Conservation (phyloP, 2,888 invertebrate genomes). For the Epinotia ramella region DNA sequence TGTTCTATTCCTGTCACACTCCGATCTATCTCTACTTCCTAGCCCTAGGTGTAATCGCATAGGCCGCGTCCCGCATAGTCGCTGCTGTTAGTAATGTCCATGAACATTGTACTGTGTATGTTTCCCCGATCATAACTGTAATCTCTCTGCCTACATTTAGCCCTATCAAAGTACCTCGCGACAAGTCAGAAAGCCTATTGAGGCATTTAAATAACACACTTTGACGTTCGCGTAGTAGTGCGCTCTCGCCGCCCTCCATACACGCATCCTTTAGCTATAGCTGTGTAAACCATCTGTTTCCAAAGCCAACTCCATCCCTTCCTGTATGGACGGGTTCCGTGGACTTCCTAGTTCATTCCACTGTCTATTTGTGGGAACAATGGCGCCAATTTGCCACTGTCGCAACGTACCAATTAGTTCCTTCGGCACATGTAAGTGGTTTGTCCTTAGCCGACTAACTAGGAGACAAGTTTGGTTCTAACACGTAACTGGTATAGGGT, state of each 20-base stretch:
- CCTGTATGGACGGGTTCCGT: constrained; percentile 15
- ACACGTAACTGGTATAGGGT: constrained; percentile 24
- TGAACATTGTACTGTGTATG: not conserved
- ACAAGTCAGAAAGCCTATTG: not conserved
- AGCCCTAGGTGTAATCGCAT: too few species aligned
- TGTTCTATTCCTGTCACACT: too few species aligned
- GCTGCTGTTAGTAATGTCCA: not conserved
- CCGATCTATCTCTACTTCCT: too few species aligned
- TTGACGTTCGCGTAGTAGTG: not conserved
- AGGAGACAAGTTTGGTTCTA: constrained; percentile 41
- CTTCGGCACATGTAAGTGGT: constrained; percentile 53
- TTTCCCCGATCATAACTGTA: too few species aligned
- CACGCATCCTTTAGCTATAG: not conserved
- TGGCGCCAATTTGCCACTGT: constrained; percentile 56
- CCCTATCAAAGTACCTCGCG: not conserved
- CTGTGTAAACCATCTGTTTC: not conserved
- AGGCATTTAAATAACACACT: not conserved
- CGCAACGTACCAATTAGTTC: constrained; percentile 59
- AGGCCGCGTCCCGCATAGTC: not conserved
- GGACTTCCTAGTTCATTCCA: constrained; percentile 21
- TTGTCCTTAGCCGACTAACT: constrained; percentile 57
- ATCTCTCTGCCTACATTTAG: not conserved
- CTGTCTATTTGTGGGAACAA: constrained; percentile 46
- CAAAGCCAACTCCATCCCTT: not conserved
- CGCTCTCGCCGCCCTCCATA: not conserved